Evolutionary conservation across 2,888 invertebrate genomes (phyloP).

Genomic region (Hermodice carunculata): DNA sequence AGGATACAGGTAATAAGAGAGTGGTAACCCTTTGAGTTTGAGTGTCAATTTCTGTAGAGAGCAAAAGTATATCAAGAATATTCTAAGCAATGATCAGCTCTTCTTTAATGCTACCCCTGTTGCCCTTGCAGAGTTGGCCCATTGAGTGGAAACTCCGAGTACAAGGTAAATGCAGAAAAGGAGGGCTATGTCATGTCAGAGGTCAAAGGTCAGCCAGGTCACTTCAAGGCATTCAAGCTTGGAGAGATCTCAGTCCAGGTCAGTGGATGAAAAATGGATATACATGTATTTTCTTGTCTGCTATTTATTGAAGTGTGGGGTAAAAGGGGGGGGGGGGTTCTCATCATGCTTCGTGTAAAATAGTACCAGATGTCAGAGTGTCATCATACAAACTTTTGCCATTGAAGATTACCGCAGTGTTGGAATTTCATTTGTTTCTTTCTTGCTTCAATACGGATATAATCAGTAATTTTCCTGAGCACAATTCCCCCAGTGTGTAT

Average conservation of each 20-base stretch:
- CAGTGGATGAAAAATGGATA: too few species aligned
- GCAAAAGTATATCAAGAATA: not conserved
- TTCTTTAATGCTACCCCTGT: not conserved
- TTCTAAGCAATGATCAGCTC: not conserved
- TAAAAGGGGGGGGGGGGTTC: too few species aligned
- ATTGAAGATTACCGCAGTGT: too few species aligned
- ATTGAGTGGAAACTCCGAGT: slow-evolving; percentile 79
- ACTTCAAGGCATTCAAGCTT: slow-evolving; percentile 88
- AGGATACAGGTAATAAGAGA: slow-evolving; percentile 68
- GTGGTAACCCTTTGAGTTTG: not conserved
- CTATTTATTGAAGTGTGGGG: too few species aligned
- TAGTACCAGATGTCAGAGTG: too few species aligned
- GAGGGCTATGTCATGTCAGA: slow-evolving; percentile 88
- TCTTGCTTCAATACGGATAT: too few species aligned
- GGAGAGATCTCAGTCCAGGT: slow-evolving; percentile 77
- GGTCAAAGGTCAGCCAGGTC: slow-evolving; percentile 76
- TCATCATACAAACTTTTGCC: too few species aligned
- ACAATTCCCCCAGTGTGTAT: too few species aligned
- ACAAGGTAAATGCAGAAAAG: slow-evolving; percentile 83
- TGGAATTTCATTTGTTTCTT: too few species aligned
- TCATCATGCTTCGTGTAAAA: too few species aligned
- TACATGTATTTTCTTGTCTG: too few species aligned
- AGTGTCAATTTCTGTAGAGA: not conserved
- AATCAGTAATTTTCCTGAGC: too few species aligned
- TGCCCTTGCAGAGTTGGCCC: slow-evolving; percentile 79